These are phyloP conservation scores for Amphipoea oculea DNA, from an alignment of 2,888 invertebrate species.

Conservation along the genomic window DNA sequence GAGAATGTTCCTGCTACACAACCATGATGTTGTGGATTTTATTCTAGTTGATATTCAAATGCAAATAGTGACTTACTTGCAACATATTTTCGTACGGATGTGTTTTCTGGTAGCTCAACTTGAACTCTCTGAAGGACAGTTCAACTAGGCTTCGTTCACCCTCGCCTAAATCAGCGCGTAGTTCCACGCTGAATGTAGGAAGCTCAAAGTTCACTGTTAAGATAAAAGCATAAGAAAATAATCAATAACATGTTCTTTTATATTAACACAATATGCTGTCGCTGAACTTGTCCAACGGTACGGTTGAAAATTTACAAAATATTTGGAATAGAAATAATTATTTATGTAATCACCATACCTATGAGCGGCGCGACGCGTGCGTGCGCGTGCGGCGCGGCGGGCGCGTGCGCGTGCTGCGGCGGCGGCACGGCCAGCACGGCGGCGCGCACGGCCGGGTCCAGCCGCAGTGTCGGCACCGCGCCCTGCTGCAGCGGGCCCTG, in stretches of 20 bases:
- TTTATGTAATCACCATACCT: slow-evolving; percentile 20
- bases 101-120: slow-evolving; percentile 93
- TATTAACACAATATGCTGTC: background rate
- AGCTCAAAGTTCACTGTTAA: slow-evolving; percentile 92
- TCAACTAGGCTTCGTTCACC: slow-evolving; percentile 95
- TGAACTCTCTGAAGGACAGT: slow-evolving; percentile 95
- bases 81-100: slow-evolving; percentile 93
- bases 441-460: slow-evolving; percentile 92
- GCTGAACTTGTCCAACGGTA: background rate
- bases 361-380: slow-evolving; percentile 53
- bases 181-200: slow-evolving; percentile 93
- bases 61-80: slow-evolving; percentile 83
- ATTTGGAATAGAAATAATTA: background rate
- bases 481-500: slow-evolving; percentile 73
- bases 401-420: slow-evolving; percentile 62
- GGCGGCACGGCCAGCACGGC: slow-evolving; percentile 85
- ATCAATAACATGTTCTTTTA: background rate
- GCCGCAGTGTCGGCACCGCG: slow-evolving; percentile 87
- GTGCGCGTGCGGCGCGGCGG: slow-evolving; percentile 49
- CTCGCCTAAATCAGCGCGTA: slow-evolving; percentile 92
- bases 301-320: background rate
- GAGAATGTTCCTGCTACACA: background rate
- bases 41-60: background rate
- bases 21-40: background rate
- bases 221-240: background rate